These are phyloP conservation scores for Lasiurus cinereus DNA, from an alignment of 2,113 vertebrate species.

Conservation along the genomic window DNA sequence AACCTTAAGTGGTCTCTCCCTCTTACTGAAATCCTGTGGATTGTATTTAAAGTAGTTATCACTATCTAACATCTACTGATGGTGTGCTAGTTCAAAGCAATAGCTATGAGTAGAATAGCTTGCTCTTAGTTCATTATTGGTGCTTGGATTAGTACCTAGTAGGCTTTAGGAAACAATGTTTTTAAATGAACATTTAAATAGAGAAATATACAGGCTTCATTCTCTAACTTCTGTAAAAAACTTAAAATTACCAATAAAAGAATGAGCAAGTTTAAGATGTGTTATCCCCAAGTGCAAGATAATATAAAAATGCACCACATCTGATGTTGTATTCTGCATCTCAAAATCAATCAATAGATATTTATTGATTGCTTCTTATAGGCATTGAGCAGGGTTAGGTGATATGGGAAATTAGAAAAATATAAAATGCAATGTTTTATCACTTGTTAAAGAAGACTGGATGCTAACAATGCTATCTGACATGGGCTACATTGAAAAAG, in stretches of 20 bases:
- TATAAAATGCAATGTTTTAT: neutral
- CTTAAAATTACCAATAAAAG: conserved; percentile 10
- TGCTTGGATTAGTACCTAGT: neutral
- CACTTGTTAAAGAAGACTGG: neutral
- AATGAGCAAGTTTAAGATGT: neutral
- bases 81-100: neutral
- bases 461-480: neutral
- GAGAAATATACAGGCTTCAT: neutral
- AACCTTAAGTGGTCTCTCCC: neutral
- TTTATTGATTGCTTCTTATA: conserved; percentile 46
- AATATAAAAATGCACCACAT: neutral
- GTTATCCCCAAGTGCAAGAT: neutral
- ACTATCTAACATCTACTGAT: neutral
- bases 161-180: neutral
- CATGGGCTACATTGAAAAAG: neutral
- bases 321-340: neutral
- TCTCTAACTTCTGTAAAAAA: neutral
- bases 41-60: neutral
- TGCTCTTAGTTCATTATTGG: neutral
- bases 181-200: neutral
- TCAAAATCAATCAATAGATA: conserved; percentile 54
- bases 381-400: neutral
- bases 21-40: neutral
- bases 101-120: neutral
- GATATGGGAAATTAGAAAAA: conserved; percentile 46